phyloP scores from a whole-genome alignment of 2,888 invertebrate species.

The Nephrotoma guestfalica region DNA sequence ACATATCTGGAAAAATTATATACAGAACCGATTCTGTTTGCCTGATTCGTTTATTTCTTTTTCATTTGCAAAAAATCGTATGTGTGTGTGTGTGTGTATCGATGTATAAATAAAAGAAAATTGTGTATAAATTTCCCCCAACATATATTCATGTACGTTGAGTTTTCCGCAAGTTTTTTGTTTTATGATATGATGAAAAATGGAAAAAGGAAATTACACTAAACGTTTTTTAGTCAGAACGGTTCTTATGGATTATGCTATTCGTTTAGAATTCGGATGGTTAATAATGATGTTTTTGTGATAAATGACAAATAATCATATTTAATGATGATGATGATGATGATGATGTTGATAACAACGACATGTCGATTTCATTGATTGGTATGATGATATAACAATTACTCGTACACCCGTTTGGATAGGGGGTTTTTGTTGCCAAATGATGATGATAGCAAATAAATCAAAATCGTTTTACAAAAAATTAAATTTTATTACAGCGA shows the following conservation, averaged over 20 bases:
- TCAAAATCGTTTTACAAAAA: not conserved
- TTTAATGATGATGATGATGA: not conserved
- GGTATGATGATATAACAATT: not conserved
- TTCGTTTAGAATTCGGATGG: not conserved
- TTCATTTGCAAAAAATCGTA: not conserved
- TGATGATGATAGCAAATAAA: not conserved
- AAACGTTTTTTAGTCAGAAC: not conserved
- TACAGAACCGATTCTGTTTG: not conserved
- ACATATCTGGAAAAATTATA: not conserved
- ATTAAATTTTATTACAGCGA: slow-evolving; percentile 12
- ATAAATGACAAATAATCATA: not conserved
- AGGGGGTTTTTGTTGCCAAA: not conserved
- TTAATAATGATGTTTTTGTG: not conserved
- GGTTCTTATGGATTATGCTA: not conserved
- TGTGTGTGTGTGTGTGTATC: not conserved
- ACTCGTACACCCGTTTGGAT: not conserved
- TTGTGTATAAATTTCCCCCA: not conserved
- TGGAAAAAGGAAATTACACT: not conserved
- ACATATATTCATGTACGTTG: not conserved
- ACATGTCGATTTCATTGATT: not conserved
- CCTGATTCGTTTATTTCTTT: not conserved
- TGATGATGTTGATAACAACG: not conserved
- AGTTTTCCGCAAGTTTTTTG: not conserved
- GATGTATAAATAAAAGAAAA: not conserved
- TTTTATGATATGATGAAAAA: not conserved